Base-by-base conservation (phyloP, 2,113 vertebrate species). In the Silurus glanis region DNA sequence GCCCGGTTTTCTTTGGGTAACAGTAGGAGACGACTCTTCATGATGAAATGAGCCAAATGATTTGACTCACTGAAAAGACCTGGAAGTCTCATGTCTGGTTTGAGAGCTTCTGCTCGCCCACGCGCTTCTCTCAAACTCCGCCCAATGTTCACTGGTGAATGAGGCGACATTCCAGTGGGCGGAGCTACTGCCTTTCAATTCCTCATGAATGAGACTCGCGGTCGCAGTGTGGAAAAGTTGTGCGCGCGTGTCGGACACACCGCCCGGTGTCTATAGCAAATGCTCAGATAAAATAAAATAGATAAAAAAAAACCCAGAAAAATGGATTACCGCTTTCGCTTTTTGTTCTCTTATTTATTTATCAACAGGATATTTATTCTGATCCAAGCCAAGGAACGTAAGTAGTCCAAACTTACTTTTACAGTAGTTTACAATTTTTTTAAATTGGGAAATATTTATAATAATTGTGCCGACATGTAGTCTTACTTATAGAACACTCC, bases 321-420 rank as follows among this genome's bases (percentile, higher is more conserved):
- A 84, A 96, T 96, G 95, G 94, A 91, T 89, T 91, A 88, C 86
- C 88, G 67, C 83, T 21, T 82, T 72, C 23, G 1, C 62, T 72
- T 51, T 67, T 84, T 94, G 0, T 90, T 91, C 78, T 53, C 91
- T 0, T 90, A 92, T 93, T 80, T 96, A 92, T 94, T 94, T 90
- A 83, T 91, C 69, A 91, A 81, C 85, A 87, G 84, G 51, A 61
- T 93, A 55, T 93, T 91, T 79, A 78, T 88, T 92, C 92, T 91
- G 85, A 87, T 91, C 9, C 93, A 95, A 85, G 92, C 93, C 2
- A 94, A 95, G 91, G 93, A 95, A 91, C 93, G 95, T 96, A 89
- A 95, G 95, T 94, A 87, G 1, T 9, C 5, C 37, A 76, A 2
- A 28, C 28, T 83, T 19, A 8, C 2, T 80, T 78, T 78, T 61